A percentile compares a stretch with the other conserved stretches of the same genome.
Conservation (phyloP, 2,797 vertebrate genomes). For the Manis javanica region DNA sequence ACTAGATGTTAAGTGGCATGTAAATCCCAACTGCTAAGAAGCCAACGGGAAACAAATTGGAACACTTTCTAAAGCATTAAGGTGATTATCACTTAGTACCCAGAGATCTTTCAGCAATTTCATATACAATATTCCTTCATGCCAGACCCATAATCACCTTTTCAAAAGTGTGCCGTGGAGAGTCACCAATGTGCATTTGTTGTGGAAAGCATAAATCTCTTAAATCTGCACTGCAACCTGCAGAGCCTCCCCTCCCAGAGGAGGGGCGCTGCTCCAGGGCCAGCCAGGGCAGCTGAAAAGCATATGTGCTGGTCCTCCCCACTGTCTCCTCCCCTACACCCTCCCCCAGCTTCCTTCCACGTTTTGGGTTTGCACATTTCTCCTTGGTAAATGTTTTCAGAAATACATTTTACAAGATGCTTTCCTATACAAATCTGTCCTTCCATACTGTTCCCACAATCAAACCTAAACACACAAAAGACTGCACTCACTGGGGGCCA, state of each 20-base stretch:
- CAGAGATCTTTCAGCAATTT: constrained; percentile 88
- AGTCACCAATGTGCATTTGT: constrained; percentile 81
- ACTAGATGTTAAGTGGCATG: constrained; percentile 29
- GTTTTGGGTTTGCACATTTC: constrained; percentile 85
- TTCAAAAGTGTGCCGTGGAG: constrained; percentile 87
- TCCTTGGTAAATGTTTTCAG: constrained; percentile 89
- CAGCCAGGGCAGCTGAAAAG: constrained; percentile 90
- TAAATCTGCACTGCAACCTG: constrained; percentile 86
- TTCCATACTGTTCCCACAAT: constrained; percentile 82
- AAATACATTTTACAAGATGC: constrained; percentile 88
- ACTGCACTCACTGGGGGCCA: constrained; percentile 60
- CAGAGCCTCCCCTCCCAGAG: constrained; percentile 85
- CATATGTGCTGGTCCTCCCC: constrained; percentile 89
- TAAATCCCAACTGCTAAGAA: constrained; percentile 71
- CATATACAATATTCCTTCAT: constrained; percentile 88
- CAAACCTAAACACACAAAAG: constrained; percentile 81
- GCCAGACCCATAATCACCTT: constrained; percentile 91
- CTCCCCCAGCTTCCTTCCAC: constrained; percentile 59
- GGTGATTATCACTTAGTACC: constrained; percentile 89
- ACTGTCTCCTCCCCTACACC: constrained; percentile 78
- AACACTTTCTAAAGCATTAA: constrained; percentile 79
- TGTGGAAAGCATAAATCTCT: constrained; percentile 91
- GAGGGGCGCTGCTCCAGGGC: constrained; percentile 76
- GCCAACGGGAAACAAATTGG: constrained; percentile 76
- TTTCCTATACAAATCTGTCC: constrained; percentile 87